A percentile compares a stretch with the other conserved stretches of the same genome.
Conservation (phyloP, 2,888 invertebrate species). For the Dromius quadrimaculatus region DNA sequence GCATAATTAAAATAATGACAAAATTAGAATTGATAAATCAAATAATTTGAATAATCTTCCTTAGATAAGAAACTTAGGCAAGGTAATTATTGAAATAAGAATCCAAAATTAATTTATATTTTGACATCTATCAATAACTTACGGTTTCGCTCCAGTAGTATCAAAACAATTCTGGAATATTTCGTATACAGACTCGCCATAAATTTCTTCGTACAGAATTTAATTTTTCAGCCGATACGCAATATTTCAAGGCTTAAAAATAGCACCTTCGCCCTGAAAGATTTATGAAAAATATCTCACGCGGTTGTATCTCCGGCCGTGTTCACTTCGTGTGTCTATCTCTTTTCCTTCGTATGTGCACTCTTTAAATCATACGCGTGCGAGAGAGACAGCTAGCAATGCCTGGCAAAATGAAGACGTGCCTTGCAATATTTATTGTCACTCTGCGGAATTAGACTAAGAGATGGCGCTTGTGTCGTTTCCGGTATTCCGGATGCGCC, state of each 20-base stretch:
- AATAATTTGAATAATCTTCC: no score
- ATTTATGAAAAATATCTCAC: slow-evolving; percentile 58
- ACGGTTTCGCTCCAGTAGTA: no score
- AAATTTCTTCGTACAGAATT: slow-evolving; percentile 56
- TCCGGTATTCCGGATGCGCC: slow-evolving; percentile 13
- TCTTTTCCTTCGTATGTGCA: slow-evolving; percentile 27
- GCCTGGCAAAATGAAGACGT: slow-evolving; percentile 52
- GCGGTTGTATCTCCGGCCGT: slow-evolving; percentile 52
- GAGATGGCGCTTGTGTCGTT: slow-evolving; percentile 48
- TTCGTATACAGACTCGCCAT: no score
- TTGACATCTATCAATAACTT: no score
- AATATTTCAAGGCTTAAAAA: slow-evolving; percentile 57
- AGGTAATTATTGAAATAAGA: no score
- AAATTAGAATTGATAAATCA: no score
- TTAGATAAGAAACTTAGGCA: no score
- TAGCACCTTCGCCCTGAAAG: slow-evolving; percentile 57
- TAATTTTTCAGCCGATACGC: slow-evolving; percentile 58
- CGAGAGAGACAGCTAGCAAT: slow-evolving; percentile 24
- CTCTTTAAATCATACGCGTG: background rate
- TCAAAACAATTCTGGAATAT: no score
- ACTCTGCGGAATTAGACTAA: slow-evolving; percentile 56
- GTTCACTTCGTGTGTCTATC: slow-evolving; percentile 36
- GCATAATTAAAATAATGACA: no score
- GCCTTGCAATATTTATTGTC: slow-evolving; percentile 57
- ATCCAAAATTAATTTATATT: no score